Conservation (phyloP, 1,140 invertebrate genomes). For the Pseudomyrmex cubaensis region DNA sequence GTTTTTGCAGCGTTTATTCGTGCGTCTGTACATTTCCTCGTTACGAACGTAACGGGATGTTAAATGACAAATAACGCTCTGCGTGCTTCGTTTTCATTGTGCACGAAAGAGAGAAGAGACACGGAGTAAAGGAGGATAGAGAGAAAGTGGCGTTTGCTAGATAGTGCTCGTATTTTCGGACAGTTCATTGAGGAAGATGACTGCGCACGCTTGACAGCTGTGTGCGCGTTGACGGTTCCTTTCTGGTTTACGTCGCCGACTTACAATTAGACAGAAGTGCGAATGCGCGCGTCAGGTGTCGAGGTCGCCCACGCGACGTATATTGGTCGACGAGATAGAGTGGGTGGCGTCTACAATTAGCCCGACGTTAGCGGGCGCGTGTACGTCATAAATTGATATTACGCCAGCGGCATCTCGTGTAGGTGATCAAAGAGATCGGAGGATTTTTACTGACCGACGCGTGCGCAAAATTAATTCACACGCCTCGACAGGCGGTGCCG, state of each 20-base stretch:
- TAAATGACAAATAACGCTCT: conserved; percentile 1
- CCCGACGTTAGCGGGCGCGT: conserved; percentile 40
- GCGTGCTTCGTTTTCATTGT: conserved; percentile 24
- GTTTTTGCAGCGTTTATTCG: background rate
- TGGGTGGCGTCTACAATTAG: conserved; percentile 71
- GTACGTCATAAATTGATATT: conserved; percentile 68
- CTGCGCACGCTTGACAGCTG: background rate
- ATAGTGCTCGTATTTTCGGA: conserved; percentile 52
- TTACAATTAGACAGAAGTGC: background rate
- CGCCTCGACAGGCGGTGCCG: background rate
- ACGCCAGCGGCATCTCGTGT: conserved; percentile 43
- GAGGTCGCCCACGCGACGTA: conserved; percentile 63
- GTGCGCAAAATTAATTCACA: conserved; percentile 40
- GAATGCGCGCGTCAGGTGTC: conserved; percentile 60
- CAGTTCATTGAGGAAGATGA: conserved; percentile 41
- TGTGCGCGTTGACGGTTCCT: conserved; percentile 15
- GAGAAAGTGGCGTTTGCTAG: background rate
- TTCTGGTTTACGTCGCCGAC: conserved; percentile 24
- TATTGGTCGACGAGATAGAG: conserved; percentile 67
- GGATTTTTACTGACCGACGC: conserved; percentile 26
- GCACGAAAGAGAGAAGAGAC: background rate
- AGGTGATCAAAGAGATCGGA: conserved; percentile 30
- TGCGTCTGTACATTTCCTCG: conserved; percentile 21
- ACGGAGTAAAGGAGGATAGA: too few species aligned
- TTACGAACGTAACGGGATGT: conserved; percentile 22